These are phyloP conservation scores for Oryzias javanicus DNA, from an alignment of 2,113 vertebrate genomes.

Conservation along the genomic window DNA sequence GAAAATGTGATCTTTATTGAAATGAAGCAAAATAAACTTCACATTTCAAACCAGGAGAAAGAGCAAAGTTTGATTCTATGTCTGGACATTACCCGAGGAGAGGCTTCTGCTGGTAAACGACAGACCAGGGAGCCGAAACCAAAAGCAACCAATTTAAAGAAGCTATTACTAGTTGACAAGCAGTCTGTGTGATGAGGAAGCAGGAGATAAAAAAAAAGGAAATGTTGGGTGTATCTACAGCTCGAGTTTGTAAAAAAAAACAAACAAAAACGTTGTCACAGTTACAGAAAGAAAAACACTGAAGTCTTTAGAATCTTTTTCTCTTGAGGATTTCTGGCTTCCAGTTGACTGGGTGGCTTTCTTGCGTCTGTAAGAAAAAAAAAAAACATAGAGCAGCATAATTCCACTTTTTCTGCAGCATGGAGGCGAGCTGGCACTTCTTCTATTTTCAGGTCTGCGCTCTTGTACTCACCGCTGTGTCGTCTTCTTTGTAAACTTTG, in stretches of 20 bases:
- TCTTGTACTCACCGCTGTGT: slow-evolving; percentile 83
- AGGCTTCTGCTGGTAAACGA: slow-evolving; percentile 57
- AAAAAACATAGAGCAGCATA: not conserved
- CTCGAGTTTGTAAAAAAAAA: slow-evolving; percentile 13
- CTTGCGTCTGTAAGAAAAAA: slow-evolving; percentile 86
- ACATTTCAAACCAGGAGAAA: slow-evolving; percentile 7
- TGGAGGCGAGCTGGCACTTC: too few species aligned
- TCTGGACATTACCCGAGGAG: slow-evolving; percentile 49
- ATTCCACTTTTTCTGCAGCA: too few species aligned
- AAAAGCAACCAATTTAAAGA: slow-evolving; percentile 6
- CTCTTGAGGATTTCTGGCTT: slow-evolving; percentile 99
- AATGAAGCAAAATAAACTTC: slow-evolving; percentile 40
- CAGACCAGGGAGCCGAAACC: slow-evolving; percentile 44
- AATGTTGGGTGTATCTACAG: slow-evolving; percentile 6
- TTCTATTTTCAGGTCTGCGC: too few species aligned
- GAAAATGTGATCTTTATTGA: slow-evolving; percentile 59
- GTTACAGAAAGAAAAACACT: slow-evolving; percentile 11
- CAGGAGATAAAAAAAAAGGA: not conserved
- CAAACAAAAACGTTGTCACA: slow-evolving; percentile 2
- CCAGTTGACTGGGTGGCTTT: slow-evolving; percentile 96
- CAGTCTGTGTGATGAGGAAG: slow-evolving; percentile 8
- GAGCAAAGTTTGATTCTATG: slow-evolving; percentile 4
- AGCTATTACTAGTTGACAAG: not conserved
- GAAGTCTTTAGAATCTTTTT: slow-evolving; percentile 85
- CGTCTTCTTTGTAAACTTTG: slow-evolving; percentile 96